Conservation (phyloP, 2,113 vertebrate species). For the Myiopsitta monachus region DNA sequence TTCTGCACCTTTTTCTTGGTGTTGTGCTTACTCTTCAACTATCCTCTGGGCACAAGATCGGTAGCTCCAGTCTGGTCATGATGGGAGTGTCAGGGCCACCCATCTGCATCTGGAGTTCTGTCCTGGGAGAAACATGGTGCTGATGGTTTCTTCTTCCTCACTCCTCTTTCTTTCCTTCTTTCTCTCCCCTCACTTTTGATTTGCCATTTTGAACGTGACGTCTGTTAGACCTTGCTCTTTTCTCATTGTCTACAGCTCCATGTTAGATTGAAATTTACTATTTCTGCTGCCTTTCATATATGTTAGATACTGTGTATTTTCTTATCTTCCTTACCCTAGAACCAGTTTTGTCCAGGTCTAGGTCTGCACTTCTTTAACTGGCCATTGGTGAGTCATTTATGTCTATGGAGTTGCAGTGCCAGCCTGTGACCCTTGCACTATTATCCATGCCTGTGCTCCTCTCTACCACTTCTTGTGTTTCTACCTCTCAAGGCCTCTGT, state of each 20-base stretch:
- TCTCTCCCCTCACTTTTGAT: rapidly evolving
- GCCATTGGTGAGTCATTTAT: background rate
- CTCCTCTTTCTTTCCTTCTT: background rate
- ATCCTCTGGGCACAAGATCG: background rate
- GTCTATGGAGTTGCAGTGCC: background rate
- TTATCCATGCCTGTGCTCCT: background rate
- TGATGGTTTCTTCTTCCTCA: background rate
- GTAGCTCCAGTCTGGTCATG: background rate
- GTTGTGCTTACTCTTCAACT: background rate
- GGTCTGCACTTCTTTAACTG: background rate
- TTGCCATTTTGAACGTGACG: background rate
- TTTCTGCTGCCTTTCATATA: background rate
- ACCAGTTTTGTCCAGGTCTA: background rate
- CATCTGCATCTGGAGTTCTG: background rate
- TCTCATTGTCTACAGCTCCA: background rate
- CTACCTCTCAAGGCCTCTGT: background rate
- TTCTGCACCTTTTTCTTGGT: background rate
- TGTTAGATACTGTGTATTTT: background rate
- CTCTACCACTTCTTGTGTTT: background rate
- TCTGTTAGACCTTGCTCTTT: background rate
- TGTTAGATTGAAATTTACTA: rapidly evolving
- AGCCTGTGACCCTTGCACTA: background rate
- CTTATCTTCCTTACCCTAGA: background rate
- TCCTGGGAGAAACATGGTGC: background rate
- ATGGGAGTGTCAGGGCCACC: background rate